phyloP scores from a whole-genome alignment of 2,888 invertebrate species.

The Tipula vernalis region DNA sequence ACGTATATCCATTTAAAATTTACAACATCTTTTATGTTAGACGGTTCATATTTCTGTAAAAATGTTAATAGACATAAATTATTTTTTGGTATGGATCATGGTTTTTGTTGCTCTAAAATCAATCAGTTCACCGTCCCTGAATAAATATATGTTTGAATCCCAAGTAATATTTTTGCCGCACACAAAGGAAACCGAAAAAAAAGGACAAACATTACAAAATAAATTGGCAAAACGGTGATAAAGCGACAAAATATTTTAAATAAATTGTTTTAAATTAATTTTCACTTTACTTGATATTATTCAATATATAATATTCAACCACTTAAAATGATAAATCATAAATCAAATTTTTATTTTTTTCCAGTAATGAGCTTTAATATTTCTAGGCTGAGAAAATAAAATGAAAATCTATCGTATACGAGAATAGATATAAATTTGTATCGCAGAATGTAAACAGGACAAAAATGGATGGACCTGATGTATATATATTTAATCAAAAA shows the following conservation, averaged over 20 bases:
- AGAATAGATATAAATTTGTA: background rate
- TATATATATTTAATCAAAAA: background rate
- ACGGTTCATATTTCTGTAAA: background rate
- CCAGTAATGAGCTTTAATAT: background rate
- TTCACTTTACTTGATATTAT: background rate
- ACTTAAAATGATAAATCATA: background rate
- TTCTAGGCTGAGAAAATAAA: background rate
- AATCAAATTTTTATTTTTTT: background rate
- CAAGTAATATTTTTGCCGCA: background rate
- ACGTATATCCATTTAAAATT: background rate
- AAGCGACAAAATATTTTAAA: slow-evolving; percentile 7
- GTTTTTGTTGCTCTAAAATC: background rate
- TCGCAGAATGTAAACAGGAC: background rate
- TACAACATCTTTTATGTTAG: background rate
- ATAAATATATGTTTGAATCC: background rate
- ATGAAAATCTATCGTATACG: background rate
- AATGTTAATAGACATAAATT: background rate
- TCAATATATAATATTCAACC: background rate
- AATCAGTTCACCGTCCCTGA: background rate
- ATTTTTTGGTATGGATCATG: background rate
- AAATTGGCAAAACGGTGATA: background rate
- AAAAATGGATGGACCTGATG: background rate
- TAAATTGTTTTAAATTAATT: slow-evolving; percentile 9
- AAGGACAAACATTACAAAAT: background rate
- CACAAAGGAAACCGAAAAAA: background rate